Conservation (phyloP, 2,888 invertebrate species). For the Orthonevra nobilis region DNA sequence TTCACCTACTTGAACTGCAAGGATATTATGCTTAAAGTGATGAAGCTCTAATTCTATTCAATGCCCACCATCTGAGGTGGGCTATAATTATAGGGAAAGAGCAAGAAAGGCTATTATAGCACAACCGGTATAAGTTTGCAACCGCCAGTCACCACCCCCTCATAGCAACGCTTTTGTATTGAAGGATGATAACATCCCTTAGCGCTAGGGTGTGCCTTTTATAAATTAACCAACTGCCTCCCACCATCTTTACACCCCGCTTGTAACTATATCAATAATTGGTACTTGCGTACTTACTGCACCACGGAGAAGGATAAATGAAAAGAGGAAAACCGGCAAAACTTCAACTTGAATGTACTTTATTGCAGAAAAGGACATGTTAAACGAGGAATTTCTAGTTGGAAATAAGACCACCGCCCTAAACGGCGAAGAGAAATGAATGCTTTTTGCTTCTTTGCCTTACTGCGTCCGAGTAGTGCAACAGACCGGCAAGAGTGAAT, state of each 20-base stretch:
- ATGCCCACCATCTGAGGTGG: slow-evolving; percentile 29
- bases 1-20: slow-evolving; percentile 2
- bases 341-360: slow-evolving; percentile 28
- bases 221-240: slow-evolving; percentile 12
- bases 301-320: slow-evolving; percentile 11
- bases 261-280: slow-evolving; percentile 51
- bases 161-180: slow-evolving; percentile 55
- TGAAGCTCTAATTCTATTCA: slow-evolving; percentile 2
- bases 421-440: slow-evolving; percentile 19
- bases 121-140: slow-evolving; percentile 54
- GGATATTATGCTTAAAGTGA: slow-evolving; percentile 15
- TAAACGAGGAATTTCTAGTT: slow-evolving; percentile 16
- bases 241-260: slow-evolving; percentile 8
- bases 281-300: slow-evolving; percentile 55
- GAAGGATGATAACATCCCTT: slow-evolving; percentile 43
- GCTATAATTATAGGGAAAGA: slow-evolving; percentile 43
- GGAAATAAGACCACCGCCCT: slow-evolving; percentile 59
- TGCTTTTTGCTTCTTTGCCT: not conserved
- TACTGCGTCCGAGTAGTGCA: no score
- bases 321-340: not conserved
- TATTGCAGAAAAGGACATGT: slow-evolving; percentile 16
- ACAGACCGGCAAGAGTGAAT: slow-evolving; percentile 1
- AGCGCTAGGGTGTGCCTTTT: slow-evolving; percentile 54
- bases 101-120: slow-evolving; percentile 48
- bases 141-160: slow-evolving; percentile 25